Evolutionary conservation across 2,113 vertebrate species (phyloP).

Genomic region (Shinisaurus crocodilurus): DNA sequence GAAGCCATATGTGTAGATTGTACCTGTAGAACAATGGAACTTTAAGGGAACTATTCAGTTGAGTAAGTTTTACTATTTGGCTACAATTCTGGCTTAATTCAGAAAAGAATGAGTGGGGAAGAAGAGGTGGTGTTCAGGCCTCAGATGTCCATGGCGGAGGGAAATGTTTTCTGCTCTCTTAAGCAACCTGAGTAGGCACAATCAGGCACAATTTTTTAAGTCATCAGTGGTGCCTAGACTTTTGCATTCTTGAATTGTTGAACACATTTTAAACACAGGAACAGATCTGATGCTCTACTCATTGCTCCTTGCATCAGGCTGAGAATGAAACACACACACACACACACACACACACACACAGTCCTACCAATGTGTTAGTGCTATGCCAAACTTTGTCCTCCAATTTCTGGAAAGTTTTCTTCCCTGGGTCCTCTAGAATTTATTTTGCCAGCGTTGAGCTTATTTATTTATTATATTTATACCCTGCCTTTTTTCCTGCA

Average conservation of each 20-base stretch:
- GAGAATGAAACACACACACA: neutral
- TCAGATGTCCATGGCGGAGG: neutral
- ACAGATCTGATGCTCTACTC: neutral
- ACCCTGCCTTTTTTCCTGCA: no score
- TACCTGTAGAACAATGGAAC: neutral
- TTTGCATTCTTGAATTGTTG: neutral
- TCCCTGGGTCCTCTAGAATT: no score
- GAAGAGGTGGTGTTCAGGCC: neutral
- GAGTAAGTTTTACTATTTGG: neutral
- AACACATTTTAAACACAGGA: neutral
- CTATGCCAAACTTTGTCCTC: no score
- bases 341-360: neutral
- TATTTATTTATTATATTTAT: no score
- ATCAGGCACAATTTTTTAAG: neutral
- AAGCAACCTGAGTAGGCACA: neutral
- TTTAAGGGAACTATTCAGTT: neutral
- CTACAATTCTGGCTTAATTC: neutral
- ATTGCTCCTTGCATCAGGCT: conserved; percentile 13
- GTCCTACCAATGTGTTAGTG: neutral
- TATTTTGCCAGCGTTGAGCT: no score
- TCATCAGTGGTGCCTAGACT: no score
- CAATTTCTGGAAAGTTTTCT: no score
- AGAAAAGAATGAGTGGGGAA: neutral
- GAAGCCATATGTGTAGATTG: neutral
- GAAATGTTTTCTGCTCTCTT: neutral